Base-by-base conservation (phyloP, 2,113 vertebrate genomes). In the Petroica traversi region DNA sequence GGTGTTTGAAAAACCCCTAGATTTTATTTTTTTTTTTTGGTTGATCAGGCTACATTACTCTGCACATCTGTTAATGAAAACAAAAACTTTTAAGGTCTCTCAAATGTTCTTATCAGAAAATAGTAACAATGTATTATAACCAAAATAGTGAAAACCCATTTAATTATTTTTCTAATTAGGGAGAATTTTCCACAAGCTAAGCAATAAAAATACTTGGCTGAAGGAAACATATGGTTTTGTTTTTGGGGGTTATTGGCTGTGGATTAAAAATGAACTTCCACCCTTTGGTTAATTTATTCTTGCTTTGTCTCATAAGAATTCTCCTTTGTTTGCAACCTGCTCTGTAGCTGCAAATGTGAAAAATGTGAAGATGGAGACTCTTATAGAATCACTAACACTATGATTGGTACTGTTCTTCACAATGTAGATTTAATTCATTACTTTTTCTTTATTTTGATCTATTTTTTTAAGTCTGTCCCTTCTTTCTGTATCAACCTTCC, bases 311-410 rank as follows among this genome's bases (percentile, higher is more conserved):
- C n/a, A 41, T 4, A 48, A 84, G 88, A 93, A 91, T 86, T 90
- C 46, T 61, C 28, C 46, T 85, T 95, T 95, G 57, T 95, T 95
- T 96, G 69, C 72, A 95, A 75, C 69, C 83, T 93, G 61, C 51
- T 64, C 19, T 61, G 46, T 57, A 40, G 46, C 14, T 75, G 86
- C 79, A 72, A 59, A 62, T 45, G 22, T 46, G 12, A 71, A 87
- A 92, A 84, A 85, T 31, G 73, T 58, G 57, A 85, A 73, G 59
- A 78, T 26, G 7, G 61, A 72, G 31, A 64, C 8, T 77, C 61
- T 58, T 24, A 43, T 6, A 24, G 46, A 38, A 51, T 68, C 13
- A 9, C 3, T 66, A 55, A 69, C 8, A 41, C 19, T 40, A 8
- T 85, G 45, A 63, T 23, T 1, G 2, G 9, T 45, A 59, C 6